Evolutionary conservation across 2,888 invertebrate species (phyloP), one percentile per base, ranked within the genome.

Genomic region (Ditula angustiorana): DNA sequence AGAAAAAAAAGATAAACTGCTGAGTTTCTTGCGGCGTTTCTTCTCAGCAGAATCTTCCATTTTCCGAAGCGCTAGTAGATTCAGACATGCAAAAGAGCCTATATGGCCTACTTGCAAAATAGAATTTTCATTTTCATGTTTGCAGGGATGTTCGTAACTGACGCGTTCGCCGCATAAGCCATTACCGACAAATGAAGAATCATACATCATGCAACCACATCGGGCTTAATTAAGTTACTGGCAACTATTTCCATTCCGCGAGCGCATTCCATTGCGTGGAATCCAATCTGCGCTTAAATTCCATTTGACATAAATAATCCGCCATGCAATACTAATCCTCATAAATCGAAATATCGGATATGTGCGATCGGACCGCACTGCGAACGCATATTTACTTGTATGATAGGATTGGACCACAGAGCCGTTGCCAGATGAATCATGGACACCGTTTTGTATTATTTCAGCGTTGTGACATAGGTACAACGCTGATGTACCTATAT

Each of bases 311-410:
- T 75, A 76, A 75, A 75, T 75, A 75, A 76, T 75, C 67, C 61
- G 1, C 24, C 61, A 60, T 60, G 69, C 66, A 74, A 63, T 49
- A 44, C 78, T 83, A 82, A 85, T 82, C 80, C 82, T 70, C 81
- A 83, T 85, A 85, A 82, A 85, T 86, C 82, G 80, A 78, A 76
- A 79, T 79, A 77, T 78, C 78, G 77, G 74, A 73, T 75, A 73
- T 71, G 75, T 73, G 70, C 73, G 75, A 52, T 58, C 53, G 53
- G 37, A 73, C 67, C 72, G 70, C 56, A 73, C 63, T 72, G 83
- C 83, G 80, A 82, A 76, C 76, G 72, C 66, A 75, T 79, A 79
- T 77, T 78, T 76, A 73, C 74, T 72, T 64, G 46, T 19, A 41
- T 53, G 60, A 53, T 66, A 37, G 62, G 62, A 62, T 62, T 41